Percentiles rank a stretch among this genome's conserved stretches.
phyloP scores from a whole-genome alignment of 2,888 invertebrate species.

The Amiota minor region DNA sequence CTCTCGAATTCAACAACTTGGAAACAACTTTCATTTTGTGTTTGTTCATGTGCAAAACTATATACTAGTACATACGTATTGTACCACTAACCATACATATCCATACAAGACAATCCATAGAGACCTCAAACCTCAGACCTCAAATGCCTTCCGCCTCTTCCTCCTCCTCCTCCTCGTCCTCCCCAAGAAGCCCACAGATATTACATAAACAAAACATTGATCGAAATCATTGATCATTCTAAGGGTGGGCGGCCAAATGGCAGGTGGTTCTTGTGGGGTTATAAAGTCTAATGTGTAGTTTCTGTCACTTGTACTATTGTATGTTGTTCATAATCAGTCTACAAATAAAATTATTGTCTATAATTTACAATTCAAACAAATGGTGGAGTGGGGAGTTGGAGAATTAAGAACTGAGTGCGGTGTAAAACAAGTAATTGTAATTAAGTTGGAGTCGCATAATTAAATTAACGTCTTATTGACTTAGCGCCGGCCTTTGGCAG shows the following conservation, averaged over 20 bases:
- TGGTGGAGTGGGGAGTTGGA: not conserved
- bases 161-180: conserved; percentile 2
- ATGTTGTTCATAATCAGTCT: not conserved
- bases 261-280: not conserved
- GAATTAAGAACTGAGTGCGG: not conserved
- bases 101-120: not conserved
- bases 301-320: conserved; percentile 16
- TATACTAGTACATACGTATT: conserved; percentile 39
- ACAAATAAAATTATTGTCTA: conserved; percentile 48
- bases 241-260: not conserved
- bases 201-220: conserved; percentile 27
- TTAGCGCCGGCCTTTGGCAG: conserved; percentile 40
- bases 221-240: conserved; percentile 6
- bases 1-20: conserved; percentile 50
- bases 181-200: conserved; percentile 5
- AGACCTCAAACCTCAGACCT: not conserved
- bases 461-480: conserved; percentile 68
- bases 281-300: not conserved
- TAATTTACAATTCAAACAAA: conserved; percentile 47
- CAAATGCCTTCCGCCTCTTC: conserved; percentile 7
- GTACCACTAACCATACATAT: conserved; percentile 18
- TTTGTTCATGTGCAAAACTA: conserved; percentile 29
- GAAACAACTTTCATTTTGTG: conserved; percentile 64
- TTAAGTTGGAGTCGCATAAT: conserved; percentile 68
- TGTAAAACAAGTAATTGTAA: conserved; percentile 49